Evolutionary conservation across 2,113 vertebrate species (phyloP).

Genomic region (Ophthalmolycus amberensis): DNA sequence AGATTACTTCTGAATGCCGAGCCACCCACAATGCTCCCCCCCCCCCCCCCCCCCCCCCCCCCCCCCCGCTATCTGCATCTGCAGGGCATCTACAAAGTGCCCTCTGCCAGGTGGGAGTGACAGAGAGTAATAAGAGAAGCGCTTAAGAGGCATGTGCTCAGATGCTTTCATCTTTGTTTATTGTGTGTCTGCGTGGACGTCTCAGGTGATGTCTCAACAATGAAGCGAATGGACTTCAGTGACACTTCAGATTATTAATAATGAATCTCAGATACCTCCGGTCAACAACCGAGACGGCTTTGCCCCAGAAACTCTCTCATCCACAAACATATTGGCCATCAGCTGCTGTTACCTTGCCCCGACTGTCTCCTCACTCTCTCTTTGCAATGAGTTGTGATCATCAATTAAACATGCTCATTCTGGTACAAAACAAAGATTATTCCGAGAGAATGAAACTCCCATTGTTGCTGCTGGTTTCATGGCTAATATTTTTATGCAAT

Average conservation of each 20-base stretch:
- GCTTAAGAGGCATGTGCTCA: slow-evolving; percentile 55
- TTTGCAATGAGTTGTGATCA: slow-evolving; percentile 30
- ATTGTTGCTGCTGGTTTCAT: not conserved
- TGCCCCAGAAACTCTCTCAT: slow-evolving; percentile 70
- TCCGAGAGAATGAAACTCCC: slow-evolving; percentile 6
- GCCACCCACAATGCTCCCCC: slow-evolving; percentile 52
- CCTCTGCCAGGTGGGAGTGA: slow-evolving; percentile 64
- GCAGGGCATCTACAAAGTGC: slow-evolving; percentile 63
- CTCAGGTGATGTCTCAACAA: slow-evolving; percentile 70
- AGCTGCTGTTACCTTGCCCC: slow-evolving; percentile 43
- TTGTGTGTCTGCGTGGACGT: slow-evolving; percentile 38
- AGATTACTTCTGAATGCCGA: slow-evolving; percentile 58
- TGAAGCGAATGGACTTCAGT: slow-evolving; percentile 64
- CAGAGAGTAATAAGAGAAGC: slow-evolving; percentile 68
- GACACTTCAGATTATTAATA: slow-evolving; percentile 75
- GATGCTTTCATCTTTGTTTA: slow-evolving; percentile 59
- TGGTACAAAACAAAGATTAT: slow-evolving; percentile 25
- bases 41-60: slow-evolving; percentile 22
- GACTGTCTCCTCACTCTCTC: not conserved
- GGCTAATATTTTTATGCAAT: slow-evolving; percentile 32
- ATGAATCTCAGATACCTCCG: slow-evolving; percentile 67
- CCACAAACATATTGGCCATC: slow-evolving; percentile 71
- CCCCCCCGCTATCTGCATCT: slow-evolving; percentile 62
- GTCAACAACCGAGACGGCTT: slow-evolving; percentile 47
- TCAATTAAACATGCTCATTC: slow-evolving; percentile 50